A percentile compares a stretch with the other conserved stretches of the same genome.
Conservation (phyloP, 2,113 vertebrate species). For the Seriola rivoliana region DNA sequence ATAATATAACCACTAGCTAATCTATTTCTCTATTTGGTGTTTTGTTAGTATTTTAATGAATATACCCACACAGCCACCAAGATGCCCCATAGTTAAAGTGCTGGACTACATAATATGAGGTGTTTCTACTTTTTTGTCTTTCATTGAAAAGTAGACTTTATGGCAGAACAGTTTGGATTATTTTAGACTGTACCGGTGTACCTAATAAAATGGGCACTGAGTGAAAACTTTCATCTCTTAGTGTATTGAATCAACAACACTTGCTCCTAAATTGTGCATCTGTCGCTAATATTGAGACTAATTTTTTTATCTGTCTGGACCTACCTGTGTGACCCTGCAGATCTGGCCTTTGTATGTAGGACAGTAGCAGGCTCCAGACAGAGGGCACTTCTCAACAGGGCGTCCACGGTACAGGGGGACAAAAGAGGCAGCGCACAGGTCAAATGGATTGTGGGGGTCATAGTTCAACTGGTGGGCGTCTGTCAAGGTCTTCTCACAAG, state of each 20-base stretch:
- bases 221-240: background rate
- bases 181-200: background rate
- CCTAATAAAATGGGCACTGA: background rate
- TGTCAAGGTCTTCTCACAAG: slow-evolving; percentile 93
- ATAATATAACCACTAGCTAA: background rate
- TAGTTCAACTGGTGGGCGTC: slow-evolving; percentile 95
- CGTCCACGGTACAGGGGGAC: slow-evolving; percentile 95
- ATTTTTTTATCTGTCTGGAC: slow-evolving; percentile 9
- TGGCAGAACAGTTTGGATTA: background rate
- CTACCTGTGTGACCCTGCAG: slow-evolving; percentile 94
- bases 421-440: slow-evolving; percentile 95
- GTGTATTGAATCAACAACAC: background rate
- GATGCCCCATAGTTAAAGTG: background rate
- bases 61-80: background rate
- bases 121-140: no score
- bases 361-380: slow-evolving; percentile 96
- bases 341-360: slow-evolving; percentile 94
- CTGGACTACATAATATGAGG: background rate
- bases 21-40: background rate
- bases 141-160: no score
- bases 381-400: slow-evolving; percentile 93
- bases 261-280: background rate
- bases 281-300: background rate
- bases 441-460: slow-evolving; percentile 98
- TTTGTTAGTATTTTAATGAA: background rate